Base-by-base conservation (phyloP, 2,888 invertebrate genomes). In the Hemistola chrysoprasaria region DNA sequence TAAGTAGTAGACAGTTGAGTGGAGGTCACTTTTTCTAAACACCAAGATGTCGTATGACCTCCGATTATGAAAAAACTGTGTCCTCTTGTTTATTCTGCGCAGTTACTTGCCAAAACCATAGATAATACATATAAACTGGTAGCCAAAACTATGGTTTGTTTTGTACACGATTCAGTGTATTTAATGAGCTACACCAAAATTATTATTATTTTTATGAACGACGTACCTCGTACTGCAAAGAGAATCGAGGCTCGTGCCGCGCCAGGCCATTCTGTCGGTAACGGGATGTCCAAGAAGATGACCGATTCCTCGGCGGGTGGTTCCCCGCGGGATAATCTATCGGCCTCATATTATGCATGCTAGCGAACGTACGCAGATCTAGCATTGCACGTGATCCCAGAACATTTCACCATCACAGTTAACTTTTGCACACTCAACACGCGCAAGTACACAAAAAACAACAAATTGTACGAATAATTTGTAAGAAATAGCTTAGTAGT, bases 191-290 rank as follows among this genome's bases (percentile, higher is more conserved):
- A n/a, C n/a, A n/a, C n/a, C n/a, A n/a, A n/a, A n/a, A n/a, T n/a
- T n/a, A n/a, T n/a, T n/a, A n/a, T n/a, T n/a, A n/a, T n/a, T n/a
- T n/a, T n/a, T n/a, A n/a, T n/a, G n/a, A n/a, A 16, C 3, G 21
- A 20, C 37, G 48, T 60, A 86, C 87, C 78, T 83, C 71, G 56
- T 73, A 70, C 36, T 85, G 87, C 38, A 88, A 62, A 16, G 87
- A 88, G 45, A 75, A 78, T 53, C 87, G 71, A 0, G 87, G 86
- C 48, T 80, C 86, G 8, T 59, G 64, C 36, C 84, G 70, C 16
- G 62, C 56, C n/a, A 71, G 38, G 7, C 65, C 70, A 47, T 65
- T 75, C 8, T 74, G 70, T 39, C 76, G 62, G 22, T 75, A 65
- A 56, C 78, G 74, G n/a, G 79, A 55, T 1, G 80, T 78, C 69